Percentiles rank a stretch among this genome's conserved stretches.
Conservation (phyloP, 1,140 invertebrate genomes). For the Papilio polytes region DNA sequence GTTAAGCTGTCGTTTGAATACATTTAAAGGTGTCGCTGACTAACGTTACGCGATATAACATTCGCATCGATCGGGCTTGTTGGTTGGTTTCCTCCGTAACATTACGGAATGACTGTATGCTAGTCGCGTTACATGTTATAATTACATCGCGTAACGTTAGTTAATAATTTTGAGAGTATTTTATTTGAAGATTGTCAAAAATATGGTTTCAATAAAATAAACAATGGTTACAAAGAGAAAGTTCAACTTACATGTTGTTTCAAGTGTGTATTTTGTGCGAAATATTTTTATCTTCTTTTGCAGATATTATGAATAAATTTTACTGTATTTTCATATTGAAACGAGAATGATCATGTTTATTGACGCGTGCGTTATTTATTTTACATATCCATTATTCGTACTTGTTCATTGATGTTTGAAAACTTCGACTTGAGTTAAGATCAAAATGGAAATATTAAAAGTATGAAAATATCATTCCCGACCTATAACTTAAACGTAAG, state of each 20-base stretch:
- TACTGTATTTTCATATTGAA: conserved; percentile 1
- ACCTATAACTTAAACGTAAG: too few relatives aligned
- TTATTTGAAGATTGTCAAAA: neutral
- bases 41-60: too few relatives aligned
- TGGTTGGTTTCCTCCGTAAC: too few relatives aligned
- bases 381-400: conserved; percentile 2
- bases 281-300: neutral
- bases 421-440: neutral
- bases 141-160: too few relatives aligned
- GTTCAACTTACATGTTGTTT: neutral
- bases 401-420: neutral
- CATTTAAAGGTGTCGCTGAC: neutral
- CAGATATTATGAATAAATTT: neutral
- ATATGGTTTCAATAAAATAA: neutral
- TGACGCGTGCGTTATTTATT: neutral
- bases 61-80: too few relatives aligned
- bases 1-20: neutral
- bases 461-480: too few relatives aligned
- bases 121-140: neutral
- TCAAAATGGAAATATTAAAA: neutral
- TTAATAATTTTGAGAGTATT: too few relatives aligned
- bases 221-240: neutral
- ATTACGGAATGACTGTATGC: too few relatives aligned
- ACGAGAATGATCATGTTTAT: neutral
- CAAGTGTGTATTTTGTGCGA: neutral